Evolutionary conservation across 2,113 vertebrate species (phyloP).

Genomic region (Sphyrna mokarran): DNA sequence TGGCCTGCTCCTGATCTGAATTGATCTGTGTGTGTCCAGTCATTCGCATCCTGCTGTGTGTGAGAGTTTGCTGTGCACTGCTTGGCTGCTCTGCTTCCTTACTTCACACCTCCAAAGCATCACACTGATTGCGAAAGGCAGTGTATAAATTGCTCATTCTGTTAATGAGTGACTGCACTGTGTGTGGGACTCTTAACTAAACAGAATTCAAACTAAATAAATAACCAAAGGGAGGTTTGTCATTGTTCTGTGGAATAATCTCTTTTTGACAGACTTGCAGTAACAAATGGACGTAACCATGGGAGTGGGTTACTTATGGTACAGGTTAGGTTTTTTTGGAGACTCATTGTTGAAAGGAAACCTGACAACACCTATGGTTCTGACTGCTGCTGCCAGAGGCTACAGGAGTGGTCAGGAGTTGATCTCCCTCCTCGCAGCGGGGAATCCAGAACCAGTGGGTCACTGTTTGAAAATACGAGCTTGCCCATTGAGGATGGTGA

Average conservation of each 20-base stretch:
- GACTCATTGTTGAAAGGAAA: neutral
- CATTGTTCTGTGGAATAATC: neutral
- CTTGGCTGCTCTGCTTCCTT: neutral
- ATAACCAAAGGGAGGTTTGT: neutral
- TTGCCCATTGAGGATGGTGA: too few relatives aligned
- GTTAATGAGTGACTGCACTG: neutral
- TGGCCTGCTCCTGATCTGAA: neutral
- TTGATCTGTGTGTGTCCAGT: too few relatives aligned
- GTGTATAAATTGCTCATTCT: neutral
- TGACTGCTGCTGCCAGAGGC: neutral
- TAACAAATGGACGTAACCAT: neutral
- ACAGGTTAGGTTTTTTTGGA: neutral
- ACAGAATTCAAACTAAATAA: neutral
- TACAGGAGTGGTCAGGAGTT: neutral
- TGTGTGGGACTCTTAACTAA: neutral
- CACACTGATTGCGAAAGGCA: neutral
- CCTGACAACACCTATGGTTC: neutral
- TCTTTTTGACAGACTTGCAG: neutral
- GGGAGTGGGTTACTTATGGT: neutral
- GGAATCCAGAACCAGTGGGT: neutral
- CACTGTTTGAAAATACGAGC: too few relatives aligned
- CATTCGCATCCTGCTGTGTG: too few relatives aligned
- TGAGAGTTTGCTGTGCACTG: neutral
- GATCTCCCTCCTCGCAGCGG: neutral
- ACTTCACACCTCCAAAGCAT: neutral